A percentile compares a stretch with the other conserved stretches of the same genome.
Evolutionary conservation across 2,888 invertebrate genomes (phyloP).

Genomic region (Panopea generosa): DNA sequence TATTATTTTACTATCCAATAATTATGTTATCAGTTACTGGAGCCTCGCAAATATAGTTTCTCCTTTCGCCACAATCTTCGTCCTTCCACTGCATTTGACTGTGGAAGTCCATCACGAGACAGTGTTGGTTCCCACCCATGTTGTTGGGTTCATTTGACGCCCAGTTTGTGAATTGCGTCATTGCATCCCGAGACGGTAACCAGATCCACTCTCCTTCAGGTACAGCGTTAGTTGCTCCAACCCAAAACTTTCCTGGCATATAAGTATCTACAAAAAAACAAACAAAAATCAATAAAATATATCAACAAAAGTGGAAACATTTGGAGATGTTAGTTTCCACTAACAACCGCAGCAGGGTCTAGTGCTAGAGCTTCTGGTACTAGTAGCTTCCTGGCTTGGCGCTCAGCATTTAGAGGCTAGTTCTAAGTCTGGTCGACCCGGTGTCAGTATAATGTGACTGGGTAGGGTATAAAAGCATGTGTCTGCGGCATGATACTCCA

Average conservation of each 20-base stretch:
- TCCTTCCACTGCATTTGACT: slow-evolving; percentile 61
- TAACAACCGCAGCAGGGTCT: no score
- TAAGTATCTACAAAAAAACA: slow-evolving; percentile 39
- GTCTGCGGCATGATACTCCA: no score
- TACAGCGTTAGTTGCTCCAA: slow-evolving; percentile 58
- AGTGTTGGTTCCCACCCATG: slow-evolving; percentile 52
- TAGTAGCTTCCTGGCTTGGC: no score
- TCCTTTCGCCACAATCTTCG: slow-evolving; percentile 61
- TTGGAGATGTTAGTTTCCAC: no score
- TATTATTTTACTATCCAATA: no score
- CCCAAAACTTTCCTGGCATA: slow-evolving; percentile 65
- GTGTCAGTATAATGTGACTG: no score
- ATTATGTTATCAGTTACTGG: background rate
- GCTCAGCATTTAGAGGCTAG: no score
- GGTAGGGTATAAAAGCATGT: no score
- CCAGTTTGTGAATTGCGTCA: slow-evolving; percentile 60
- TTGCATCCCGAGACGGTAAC: slow-evolving; percentile 37
- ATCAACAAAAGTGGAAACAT: no score
- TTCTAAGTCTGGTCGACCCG: no score
- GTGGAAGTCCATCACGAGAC: slow-evolving; percentile 56
- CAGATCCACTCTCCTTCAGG: slow-evolving; percentile 63
- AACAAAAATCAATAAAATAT: background rate
- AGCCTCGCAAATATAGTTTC: slow-evolving; percentile 66
- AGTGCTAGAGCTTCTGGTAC: no score
- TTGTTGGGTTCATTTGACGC: slow-evolving; percentile 63